Evolutionary conservation across 2,113 vertebrate genomes (phyloP).

Genomic region (Stigmatopora nigra): DNA sequence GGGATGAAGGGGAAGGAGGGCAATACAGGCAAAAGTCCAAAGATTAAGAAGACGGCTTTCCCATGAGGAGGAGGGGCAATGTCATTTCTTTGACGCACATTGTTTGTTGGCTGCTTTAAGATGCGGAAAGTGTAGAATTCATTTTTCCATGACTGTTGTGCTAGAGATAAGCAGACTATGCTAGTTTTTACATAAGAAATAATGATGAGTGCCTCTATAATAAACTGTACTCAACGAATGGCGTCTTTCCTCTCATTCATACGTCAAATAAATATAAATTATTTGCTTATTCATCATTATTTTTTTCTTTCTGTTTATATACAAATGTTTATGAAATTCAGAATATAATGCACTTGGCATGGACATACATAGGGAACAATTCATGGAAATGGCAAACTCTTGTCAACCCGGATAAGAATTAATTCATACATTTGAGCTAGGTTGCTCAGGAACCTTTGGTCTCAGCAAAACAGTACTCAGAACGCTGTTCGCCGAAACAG

Average conservation of each 20-base stretch:
- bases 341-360: not conserved
- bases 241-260: not conserved
- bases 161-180: constrained; percentile 50
- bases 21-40: constrained; percentile 7
- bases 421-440: constrained; percentile 15
- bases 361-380: not conserved
- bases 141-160: constrained; percentile 47
- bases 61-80: no score
- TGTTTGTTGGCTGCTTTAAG: constrained; percentile 35
- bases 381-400: constrained; percentile 19
- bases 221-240: constrained; percentile 28
- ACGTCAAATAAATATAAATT: constrained; percentile 14
- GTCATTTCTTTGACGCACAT: not conserved
- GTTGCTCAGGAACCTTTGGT: constrained; percentile 32
- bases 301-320: not conserved
- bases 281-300: constrained; percentile 1
- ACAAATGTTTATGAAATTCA: not conserved
- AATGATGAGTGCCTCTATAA: constrained; percentile 51
- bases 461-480: constrained; percentile 48
- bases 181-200: constrained; percentile 61
- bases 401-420: constrained; percentile 39
- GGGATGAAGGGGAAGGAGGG: constrained; percentile 8
- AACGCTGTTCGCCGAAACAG: constrained; percentile 52
- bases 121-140: constrained; percentile 37
- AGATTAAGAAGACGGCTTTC: not conserved